A percentile compares a stretch with the other conserved stretches of the same genome.
Conservation (phyloP, 2,797 vertebrate genomes). For the Catostomus latipinnis region DNA sequence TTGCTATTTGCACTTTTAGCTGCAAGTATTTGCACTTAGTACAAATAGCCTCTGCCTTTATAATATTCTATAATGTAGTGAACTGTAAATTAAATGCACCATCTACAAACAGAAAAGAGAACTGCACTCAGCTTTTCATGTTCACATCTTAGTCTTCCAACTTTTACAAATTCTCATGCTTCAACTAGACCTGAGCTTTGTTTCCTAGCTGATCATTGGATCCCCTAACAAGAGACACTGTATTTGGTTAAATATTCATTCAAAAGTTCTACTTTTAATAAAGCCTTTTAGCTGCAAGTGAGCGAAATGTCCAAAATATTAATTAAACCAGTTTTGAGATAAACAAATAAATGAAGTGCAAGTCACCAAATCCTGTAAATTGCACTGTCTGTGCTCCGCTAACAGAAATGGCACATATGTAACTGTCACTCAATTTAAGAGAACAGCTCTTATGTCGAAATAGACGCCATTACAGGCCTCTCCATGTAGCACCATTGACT, state of each 20-base stretch:
- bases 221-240: too few relatives aligned
- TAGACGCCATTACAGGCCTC: conserved; percentile 63
- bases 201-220: not conserved
- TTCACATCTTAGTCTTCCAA: not conserved
- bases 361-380: conserved; percentile 47
- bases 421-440: conserved; percentile 63
- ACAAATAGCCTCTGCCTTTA: not conserved
- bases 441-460: conserved; percentile 62
- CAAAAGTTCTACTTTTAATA: conserved; percentile 8
- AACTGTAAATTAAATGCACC: conserved; percentile 50
- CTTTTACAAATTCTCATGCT: not conserved
- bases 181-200: not conserved
- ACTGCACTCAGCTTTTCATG: not conserved
- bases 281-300: conserved; percentile 6
- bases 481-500: conserved; percentile 63
- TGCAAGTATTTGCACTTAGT: too few relatives aligned
- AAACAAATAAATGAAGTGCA: conserved; percentile 39
- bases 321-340: conserved; percentile 32
- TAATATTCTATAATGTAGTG: conserved; percentile 50
- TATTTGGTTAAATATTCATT: not conserved
- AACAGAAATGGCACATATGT: conserved; percentile 51
- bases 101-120: conserved; percentile 38
- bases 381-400: conserved; percentile 44
- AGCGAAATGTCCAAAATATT: conserved; percentile 10
- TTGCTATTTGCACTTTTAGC: too few relatives aligned